Evolutionary conservation across 2,113 vertebrate genomes (phyloP).

Genomic region (Paramormyrops kingsleyae): DNA sequence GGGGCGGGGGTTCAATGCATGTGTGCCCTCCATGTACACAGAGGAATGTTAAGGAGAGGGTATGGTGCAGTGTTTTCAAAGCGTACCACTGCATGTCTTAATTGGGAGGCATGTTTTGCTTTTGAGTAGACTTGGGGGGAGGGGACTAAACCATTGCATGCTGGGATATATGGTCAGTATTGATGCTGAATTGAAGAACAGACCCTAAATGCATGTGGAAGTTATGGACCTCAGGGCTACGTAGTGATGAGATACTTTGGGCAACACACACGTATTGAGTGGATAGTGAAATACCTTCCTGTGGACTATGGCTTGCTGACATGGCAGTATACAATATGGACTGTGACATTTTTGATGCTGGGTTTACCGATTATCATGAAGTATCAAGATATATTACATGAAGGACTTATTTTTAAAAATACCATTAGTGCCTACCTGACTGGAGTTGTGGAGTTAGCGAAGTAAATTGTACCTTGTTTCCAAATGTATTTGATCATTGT

Average conservation of each 20-base stretch:
- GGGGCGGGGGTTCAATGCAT: background rate
- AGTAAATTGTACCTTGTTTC: background rate
- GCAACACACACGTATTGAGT: background rate
- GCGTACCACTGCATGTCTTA: constrained; percentile 20
- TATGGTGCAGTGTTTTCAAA: background rate
- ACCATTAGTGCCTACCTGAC: background rate
- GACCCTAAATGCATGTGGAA: background rate
- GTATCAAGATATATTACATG: background rate
- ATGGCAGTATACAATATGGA: background rate
- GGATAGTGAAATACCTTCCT: background rate
- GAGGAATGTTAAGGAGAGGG: constrained; percentile 11
- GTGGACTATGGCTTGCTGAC: background rate
- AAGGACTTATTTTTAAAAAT: background rate
- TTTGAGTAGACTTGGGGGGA: constrained; percentile 25
- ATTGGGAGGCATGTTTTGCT: constrained; percentile 20
- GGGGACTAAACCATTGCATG: background rate
- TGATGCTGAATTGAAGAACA: background rate
- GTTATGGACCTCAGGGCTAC: background rate
- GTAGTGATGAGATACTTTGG: background rate
- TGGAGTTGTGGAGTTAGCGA: background rate
- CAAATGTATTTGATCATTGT: background rate
- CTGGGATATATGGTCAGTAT: background rate
- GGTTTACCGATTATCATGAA: background rate
- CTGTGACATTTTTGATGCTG: background rate
- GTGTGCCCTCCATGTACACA: background rate